phyloP scores from a whole-genome alignment of 2,888 invertebrate genomes.

The Pherbina coryleti region DNA sequence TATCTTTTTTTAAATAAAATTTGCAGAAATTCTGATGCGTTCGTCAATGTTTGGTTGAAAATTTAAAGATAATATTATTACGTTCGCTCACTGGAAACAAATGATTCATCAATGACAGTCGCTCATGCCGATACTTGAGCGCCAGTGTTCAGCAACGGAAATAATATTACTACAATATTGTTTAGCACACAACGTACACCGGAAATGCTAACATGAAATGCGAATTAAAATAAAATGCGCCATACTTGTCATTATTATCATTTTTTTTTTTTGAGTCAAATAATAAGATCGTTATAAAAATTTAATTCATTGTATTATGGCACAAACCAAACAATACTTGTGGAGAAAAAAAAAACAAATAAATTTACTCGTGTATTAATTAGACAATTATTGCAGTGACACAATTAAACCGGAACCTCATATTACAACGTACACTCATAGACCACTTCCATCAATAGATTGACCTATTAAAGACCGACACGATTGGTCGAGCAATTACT shows the following conservation, averaged over 20 bases:
- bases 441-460: conserved; percentile 14
- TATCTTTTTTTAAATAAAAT: not conserved
- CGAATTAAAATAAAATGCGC: not conserved
- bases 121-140: not conserved
- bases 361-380: not conserved
- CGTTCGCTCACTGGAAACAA: not conserved
- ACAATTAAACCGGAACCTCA: conserved; percentile 54
- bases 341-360: not conserved
- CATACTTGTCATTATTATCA: not conserved
- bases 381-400: conserved; percentile 29
- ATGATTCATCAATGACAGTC: not conserved
- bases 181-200: not conserved
- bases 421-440: conserved; percentile 45
- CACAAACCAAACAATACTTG: not conserved
- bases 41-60: not conserved
- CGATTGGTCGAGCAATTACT: not conserved
- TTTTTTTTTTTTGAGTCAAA: too few relatives aligned
- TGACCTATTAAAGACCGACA: conserved; percentile 29
- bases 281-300: not conserved
- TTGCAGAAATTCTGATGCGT: not conserved
- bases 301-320: not conserved
- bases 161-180: conserved; percentile 1
- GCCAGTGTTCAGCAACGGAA: not conserved
- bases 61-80: not conserved
- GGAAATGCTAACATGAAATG: conserved; percentile 24